A percentile compares a stretch with the other conserved stretches of the same genome.
Evolutionary conservation across 1,140 invertebrate genomes (phyloP).

Genomic region (Pachyrhynchus sulphureomaculatus): DNA sequence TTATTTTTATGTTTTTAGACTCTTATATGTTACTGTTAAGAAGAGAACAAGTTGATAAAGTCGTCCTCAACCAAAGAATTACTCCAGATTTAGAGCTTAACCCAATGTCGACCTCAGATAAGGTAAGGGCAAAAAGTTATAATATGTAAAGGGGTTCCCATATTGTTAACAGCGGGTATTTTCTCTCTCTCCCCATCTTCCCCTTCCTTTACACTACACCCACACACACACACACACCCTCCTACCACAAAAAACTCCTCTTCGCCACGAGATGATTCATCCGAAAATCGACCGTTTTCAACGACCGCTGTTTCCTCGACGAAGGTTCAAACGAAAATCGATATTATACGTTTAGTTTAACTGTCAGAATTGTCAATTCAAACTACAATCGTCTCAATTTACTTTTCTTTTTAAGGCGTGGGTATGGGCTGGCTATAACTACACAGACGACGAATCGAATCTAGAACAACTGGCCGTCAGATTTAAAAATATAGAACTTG

Average conservation of each 20-base stretch:
- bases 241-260: too few species aligned
- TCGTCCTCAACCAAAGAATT: constrained; percentile 75
- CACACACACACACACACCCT: too few species aligned
- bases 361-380: neutral
- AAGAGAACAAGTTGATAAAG: constrained; percentile 81
- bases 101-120: constrained; percentile 66
- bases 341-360: neutral
- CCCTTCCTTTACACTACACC: too few species aligned
- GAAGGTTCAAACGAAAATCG: neutral
- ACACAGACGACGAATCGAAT: constrained; percentile 62
- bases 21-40: constrained; percentile 78
- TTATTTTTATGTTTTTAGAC: constrained; percentile 46
- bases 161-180: neutral
- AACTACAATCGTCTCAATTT: too few species aligned
- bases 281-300: too few species aligned
- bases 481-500: constrained; percentile 68
- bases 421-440: constrained; percentile 80
- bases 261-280: too few species aligned
- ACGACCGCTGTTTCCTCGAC: too few species aligned
- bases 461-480: constrained; percentile 73
- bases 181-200: too few species aligned
- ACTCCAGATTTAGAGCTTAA: constrained; percentile 61
- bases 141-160: neutral
- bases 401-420: constrained; percentile 58
- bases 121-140: constrained; percentile 40